phyloP scores from a whole-genome alignment of 2,888 invertebrate species.

The Dusona sp. region DNA sequence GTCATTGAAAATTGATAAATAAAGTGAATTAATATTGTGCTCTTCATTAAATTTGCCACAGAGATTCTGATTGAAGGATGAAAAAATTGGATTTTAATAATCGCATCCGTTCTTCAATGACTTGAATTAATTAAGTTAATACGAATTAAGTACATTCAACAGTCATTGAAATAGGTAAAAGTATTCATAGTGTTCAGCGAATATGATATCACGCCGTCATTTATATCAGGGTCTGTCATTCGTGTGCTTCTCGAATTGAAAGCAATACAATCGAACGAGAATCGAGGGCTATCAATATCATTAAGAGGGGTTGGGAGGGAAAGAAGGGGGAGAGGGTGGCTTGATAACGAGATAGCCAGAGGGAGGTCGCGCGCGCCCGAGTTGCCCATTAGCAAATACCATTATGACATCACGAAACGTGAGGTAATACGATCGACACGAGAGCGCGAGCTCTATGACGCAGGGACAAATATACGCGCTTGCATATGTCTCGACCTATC shows the following conservation, averaged over 20 bases:
- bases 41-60: background rate
- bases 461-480: constrained; percentile 23
- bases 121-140: background rate
- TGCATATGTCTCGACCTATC: constrained; percentile 71
- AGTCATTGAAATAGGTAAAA: background rate
- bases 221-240: background rate
- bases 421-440: constrained; percentile 71
- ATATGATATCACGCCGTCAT: background rate
- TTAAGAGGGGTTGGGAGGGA: constrained; percentile 16
- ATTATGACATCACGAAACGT: constrained; percentile 74
- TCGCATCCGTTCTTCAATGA: background rate
- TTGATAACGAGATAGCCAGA: constrained; percentile 50
- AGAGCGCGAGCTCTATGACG: constrained; percentile 44
- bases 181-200: background rate
- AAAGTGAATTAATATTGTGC: background rate
- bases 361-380: constrained; percentile 39
- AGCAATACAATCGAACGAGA: constrained; percentile 59
- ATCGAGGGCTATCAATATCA: constrained; percentile 67
- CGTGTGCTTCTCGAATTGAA: constrained; percentile 47
- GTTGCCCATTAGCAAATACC: constrained; percentile 77
- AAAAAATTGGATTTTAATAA: background rate
- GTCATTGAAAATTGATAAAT: background rate
- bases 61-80: background rate
- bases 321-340: background rate
- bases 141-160: background rate